Percentiles rank a stretch among this genome's conserved stretches.
Conservation (phyloP, 1,140 invertebrate genomes). For the Polypedilum vanderplanki region DNA sequence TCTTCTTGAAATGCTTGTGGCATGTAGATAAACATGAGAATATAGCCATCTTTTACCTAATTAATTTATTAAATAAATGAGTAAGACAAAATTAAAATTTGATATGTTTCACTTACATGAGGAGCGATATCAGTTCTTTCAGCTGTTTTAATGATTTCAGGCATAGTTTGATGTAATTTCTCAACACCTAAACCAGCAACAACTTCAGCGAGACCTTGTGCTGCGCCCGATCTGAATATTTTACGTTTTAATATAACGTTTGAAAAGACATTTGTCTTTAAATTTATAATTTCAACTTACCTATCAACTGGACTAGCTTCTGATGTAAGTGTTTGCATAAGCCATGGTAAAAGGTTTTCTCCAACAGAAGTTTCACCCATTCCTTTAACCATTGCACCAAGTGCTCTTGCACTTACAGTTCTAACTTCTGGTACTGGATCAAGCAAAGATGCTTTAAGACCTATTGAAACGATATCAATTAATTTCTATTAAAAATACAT, state of each 20-base stretch:
- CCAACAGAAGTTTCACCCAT: constrained; percentile 90
- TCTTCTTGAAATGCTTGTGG: constrained; percentile 91
- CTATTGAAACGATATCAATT: no score
- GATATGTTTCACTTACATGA: constrained; percentile 52
- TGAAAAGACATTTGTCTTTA: no score
- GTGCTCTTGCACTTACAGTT: constrained; percentile 83
- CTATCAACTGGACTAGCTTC: constrained; percentile 89
- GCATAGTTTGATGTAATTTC: constrained; percentile 95
- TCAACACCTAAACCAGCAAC: constrained; percentile 92
- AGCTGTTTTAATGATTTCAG: constrained; percentile 93
- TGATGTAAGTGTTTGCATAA: constrained; percentile 97
- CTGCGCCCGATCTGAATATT: constrained; percentile 77
- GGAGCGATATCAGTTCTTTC: constrained; percentile 91
- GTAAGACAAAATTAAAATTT: neutral
- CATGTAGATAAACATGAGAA: constrained; percentile 99
- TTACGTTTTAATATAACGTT: neutral
- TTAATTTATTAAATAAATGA: neutral
- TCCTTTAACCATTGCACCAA: constrained; percentile 94
- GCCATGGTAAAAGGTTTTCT: constrained; percentile 91
- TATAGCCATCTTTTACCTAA: constrained; percentile 92
- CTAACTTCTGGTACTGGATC: constrained; percentile 96
- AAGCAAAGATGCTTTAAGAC: constrained; percentile 89
- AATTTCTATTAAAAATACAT: neutral
- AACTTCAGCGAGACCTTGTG: constrained; percentile 93
- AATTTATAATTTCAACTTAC: neutral